Evolutionary conservation across 2,113 vertebrate genomes (phyloP).

Genomic region (Oryctolagus cuniculus): mOryCun1.1 NC_091450.1:13040001-13040500

Average conservation of each 20-base stretch:
- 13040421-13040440: accelerated
- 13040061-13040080: too few species aligned
- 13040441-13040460: neutral
- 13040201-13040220: accelerated
- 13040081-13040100: too few species aligned
- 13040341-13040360: neutral
- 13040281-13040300: neutral
- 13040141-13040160: neutral
- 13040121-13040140: neutral
- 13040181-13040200: neutral
- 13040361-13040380: neutral
- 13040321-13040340: neutral
- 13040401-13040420: neutral
- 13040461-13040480: neutral
- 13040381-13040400: neutral
- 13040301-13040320: neutral
- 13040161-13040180: neutral
- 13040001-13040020: too few species aligned
- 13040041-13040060: too few species aligned
- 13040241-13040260: neutral
- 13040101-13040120: too few species aligned
- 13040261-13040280: neutral
- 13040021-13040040: too few species aligned
- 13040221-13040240: accelerated
- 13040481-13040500: neutral